Conservation (phyloP, 2,797 vertebrate species). For the Hoplostethus mediterraneus region DNA sequence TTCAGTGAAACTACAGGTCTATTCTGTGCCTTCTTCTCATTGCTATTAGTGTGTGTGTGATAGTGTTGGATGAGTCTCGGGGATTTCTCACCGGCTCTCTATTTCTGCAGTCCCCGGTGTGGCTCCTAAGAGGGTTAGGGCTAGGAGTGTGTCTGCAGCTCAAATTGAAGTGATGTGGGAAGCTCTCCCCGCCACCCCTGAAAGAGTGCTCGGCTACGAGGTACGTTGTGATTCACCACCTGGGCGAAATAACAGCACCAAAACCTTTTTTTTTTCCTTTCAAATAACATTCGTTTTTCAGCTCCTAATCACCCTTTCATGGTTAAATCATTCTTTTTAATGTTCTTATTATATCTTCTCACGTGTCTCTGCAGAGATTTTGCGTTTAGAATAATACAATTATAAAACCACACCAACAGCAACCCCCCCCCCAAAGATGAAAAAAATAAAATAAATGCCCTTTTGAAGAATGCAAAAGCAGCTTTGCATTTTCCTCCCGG, state of each 20-base stretch:
- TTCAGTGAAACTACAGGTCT: constrained; percentile 77
- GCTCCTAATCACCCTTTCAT: constrained; percentile 8
- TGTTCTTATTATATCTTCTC: neutral
- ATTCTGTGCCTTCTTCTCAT: constrained; percentile 69
- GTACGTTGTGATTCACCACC: constrained; percentile 72
- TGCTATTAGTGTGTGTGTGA: constrained; percentile 71
- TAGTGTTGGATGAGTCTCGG: constrained; percentile 53
- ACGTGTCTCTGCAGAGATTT: constrained; percentile 9
- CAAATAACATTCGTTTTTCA: constrained; percentile 35
- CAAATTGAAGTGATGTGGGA: constrained; percentile 93
- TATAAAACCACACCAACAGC: constrained; percentile 31
- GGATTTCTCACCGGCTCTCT: constrained; percentile 63
- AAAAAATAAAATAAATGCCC: constrained; percentile 36
- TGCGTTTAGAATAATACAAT: constrained; percentile 35
- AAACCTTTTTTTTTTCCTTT: constrained; percentile 11
- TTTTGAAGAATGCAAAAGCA: constrained; percentile 75
- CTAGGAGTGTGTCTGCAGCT: constrained; percentile 89
- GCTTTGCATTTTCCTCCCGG: constrained; percentile 59
- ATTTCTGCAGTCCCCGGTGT: constrained; percentile 88
- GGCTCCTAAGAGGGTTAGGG: constrained; percentile 86
- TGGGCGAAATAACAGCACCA: neutral
- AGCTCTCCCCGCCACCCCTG: constrained; percentile 85
- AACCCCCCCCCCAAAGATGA: constrained; percentile 7
- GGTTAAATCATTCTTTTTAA: constrained; percentile 8
- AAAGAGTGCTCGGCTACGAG: constrained; percentile 95